These are phyloP conservation scores for Peromyscus maniculatus DNA, from an alignment of 2,113 vertebrate species.

Conservation along the genomic window DNA sequence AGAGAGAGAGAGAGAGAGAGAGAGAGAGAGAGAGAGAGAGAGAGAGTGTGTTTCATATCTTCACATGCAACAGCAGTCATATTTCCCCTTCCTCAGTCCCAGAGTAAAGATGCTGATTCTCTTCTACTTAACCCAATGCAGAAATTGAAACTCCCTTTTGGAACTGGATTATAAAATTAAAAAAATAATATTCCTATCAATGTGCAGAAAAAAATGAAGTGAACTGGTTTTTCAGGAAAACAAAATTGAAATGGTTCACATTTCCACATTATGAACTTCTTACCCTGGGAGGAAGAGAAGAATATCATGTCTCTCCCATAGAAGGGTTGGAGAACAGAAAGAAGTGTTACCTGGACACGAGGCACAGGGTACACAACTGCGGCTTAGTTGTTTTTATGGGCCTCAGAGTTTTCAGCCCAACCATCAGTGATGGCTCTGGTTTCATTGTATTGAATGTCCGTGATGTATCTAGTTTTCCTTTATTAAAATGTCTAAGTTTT, in stretches of 20 bases:
- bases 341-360: background rate
- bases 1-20: no score
- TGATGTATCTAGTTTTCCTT: background rate
- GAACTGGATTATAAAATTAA: background rate
- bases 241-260: background rate
- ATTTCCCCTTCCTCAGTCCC: background rate
- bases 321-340: background rate
- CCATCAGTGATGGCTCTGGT: background rate
- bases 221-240: slow-evolving; percentile 47
- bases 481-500: slow-evolving; percentile 9
- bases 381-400: background rate
- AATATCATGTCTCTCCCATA: background rate
- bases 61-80: background rate
- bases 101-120: background rate
- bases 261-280: background rate
- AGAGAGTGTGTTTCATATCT: background rate
- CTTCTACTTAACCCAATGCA: slow-evolving; percentile 33
- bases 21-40: no score
- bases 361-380: no score
- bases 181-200: background rate
- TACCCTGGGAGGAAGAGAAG: background rate
- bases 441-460: background rate
- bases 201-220: background rate
- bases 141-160: slow-evolving; percentile 35
- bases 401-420: background rate